phyloP scores from a whole-genome alignment of 1,140 invertebrate species.

The Cotesia vestalis region DNA sequence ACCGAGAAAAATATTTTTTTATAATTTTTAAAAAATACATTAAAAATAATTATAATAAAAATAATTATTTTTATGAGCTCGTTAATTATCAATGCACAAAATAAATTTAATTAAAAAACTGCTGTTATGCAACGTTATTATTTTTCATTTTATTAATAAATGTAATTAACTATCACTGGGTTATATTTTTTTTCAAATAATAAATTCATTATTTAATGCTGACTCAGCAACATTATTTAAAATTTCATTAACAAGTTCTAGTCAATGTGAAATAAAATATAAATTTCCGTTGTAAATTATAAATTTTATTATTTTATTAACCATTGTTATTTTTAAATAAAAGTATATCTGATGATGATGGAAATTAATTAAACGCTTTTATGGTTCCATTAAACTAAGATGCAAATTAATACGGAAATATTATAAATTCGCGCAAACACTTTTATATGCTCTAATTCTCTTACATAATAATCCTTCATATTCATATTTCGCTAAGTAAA shows the following conservation, averaged over 20 bases:
- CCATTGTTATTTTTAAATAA: too few relatives aligned
- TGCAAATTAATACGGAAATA: slow-evolving; percentile 36
- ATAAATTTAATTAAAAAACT: too few relatives aligned
- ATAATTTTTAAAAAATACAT: neutral
- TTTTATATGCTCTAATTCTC: slow-evolving; percentile 16
- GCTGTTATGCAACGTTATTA: too few relatives aligned
- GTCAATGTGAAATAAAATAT: too few relatives aligned
- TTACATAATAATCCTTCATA: neutral
- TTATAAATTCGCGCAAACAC: slow-evolving; percentile 20
- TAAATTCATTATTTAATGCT: neutral
- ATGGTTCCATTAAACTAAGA: slow-evolving; percentile 21
- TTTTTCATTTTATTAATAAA: too few relatives aligned
- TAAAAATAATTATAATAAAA: too few relatives aligned
- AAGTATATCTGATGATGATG: too few relatives aligned
- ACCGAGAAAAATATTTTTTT: neutral
- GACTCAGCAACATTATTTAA: neutral
- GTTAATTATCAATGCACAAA: too few relatives aligned
- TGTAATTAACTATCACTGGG: too few relatives aligned
- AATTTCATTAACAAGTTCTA: slow-evolving; percentile 24
- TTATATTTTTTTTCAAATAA: neutral
- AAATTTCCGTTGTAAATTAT: too few relatives aligned
- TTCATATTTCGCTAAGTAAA: neutral
- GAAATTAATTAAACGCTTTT: neutral
- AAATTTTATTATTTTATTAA: too few relatives aligned
- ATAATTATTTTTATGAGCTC: too few relatives aligned